Evolutionary conservation across 2,797 vertebrate genomes (phyloP).

Genomic region (Pseudochirops cupreus): DNA sequence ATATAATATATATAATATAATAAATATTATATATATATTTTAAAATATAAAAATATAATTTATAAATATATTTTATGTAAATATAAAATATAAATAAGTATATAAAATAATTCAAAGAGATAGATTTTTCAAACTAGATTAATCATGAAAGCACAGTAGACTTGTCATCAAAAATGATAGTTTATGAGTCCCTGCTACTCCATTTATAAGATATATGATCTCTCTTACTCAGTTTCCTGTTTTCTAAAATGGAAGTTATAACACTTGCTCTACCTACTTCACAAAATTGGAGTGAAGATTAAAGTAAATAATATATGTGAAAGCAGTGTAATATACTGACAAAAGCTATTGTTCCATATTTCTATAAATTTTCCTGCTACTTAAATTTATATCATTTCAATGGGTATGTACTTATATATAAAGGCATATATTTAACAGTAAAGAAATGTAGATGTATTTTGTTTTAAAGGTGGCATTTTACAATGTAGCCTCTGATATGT

Average conservation of each 20-base stretch:
- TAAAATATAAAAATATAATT: too few species aligned
- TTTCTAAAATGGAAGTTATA: neutral
- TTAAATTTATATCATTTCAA: neutral
- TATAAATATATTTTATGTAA: too few species aligned
- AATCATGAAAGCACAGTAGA: neutral
- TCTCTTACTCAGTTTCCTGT: neutral
- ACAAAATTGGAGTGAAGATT: neutral
- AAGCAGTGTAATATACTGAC: neutral
- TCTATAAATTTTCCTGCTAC: neutral
- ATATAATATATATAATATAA: too few species aligned
- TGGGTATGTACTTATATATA: neutral
- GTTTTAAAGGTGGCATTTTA: neutral
- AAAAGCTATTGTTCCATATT: neutral
- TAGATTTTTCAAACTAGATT: neutral
- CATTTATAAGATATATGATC: neutral
- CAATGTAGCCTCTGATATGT: neutral
- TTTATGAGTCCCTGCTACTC: neutral
- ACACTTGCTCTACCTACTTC: neutral
- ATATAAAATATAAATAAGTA: too few species aligned
- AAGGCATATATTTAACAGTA: neutral
- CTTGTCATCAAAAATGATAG: neutral
- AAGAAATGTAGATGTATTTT: neutral
- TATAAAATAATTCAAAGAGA: neutral
- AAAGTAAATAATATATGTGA: neutral
- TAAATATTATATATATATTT: too few species aligned